Base-by-base conservation (phyloP, 2,888 invertebrate species). In the Drosophila borealis region DNA sequence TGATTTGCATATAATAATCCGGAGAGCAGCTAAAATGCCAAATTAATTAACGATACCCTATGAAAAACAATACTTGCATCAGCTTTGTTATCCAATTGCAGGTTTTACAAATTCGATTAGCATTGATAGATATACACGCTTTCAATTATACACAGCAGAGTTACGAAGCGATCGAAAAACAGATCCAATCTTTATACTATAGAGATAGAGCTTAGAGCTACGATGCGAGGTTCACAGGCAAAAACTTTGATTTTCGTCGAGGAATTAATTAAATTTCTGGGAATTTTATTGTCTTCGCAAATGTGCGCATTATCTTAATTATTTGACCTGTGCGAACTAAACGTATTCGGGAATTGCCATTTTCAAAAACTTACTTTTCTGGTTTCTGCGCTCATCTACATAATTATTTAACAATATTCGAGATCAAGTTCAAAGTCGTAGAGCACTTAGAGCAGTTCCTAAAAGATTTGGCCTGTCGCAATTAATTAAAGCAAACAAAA, bases 1-100 rank as follows among this genome's bases (percentile, higher is more conserved):
- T 33, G 59, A 78, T 75, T 73, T 73, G 78, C 78, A 78, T 78
- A 53, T 50, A 34, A 53, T 50, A 34, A 56, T 45, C 56, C 42
- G 25, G 11, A n/a, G 19, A 33, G 19, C 21, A 55, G n/a, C 19
- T 48, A 44, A 54, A 55, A 64, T 63, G 54, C 57, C 75, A 73
- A 69, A 75, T 78, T 73, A 78, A 78, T 75, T 65, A 78, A 69
- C 41, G 19, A 56, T 50, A 39, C 33, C 29, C 49, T 19, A 33
- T 37, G 37, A 50, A 33, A 44, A 37, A 41, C 25, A 39, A 62
- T 14, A 33, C n/a, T 53, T 49, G 29, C 64, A 39, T 42, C 56
- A 65, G 39, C 46, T 65, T 42, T 48, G 9, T 53, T 9, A 46
- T 42, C 37, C 41, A 41, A 57, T 57, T 53, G 46, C 19, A 33